Base-by-base conservation (phyloP, 1,140 invertebrate species). In the Trichonephila clavipes region DNA sequence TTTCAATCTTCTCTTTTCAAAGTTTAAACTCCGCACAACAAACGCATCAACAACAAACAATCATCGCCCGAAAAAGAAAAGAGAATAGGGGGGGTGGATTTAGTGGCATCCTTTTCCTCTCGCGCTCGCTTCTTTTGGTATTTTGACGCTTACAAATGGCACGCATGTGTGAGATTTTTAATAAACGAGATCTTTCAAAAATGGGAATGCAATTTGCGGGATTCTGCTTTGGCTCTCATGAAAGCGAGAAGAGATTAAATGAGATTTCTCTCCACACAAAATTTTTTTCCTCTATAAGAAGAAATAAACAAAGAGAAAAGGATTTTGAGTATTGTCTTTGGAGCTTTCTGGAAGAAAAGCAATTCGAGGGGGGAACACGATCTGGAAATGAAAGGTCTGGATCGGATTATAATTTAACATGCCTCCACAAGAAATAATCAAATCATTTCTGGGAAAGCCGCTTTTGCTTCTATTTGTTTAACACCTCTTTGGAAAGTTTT, bases 401-500 rank as follows among this genome's bases (percentile, higher is more conserved):
- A 92, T 92, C 77, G 90, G 82, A 92, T 92, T 92, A 92, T 90
- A 90, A 90, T 72, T 90, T 90, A 90, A 90, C 44, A 69, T n/a
- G 66, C 82, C 21, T 58, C 82, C 72, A 10, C 89, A 59, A 62
- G 58, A 90, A 90, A 90, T 90, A 90, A 90, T 90, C 89, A 90
- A 90, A 90, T 90, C 66, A 69, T 89, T 89, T 66, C 24, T 51
- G 51, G n/a, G 72, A 16, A n/a, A 61, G 58, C 58, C 24, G 58
- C 24, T n/a, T 82, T 82, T 90, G 61, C 40, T 40, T 81, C 82
- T 59, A 77, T 59, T 34, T 81, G 24, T 85, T 77, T 77, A 34
- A 77, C 28, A 28, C 69, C 69, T 21, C 51, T 24, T 59, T 85
- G 82, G 18, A 34, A 40, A 40, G 24, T 77, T 77, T 77, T 77